Evolutionary conservation across 2,113 vertebrate species (phyloP), one percentile per base, ranked within the genome.

Genomic region (Triplophysa siluroides): DNA sequence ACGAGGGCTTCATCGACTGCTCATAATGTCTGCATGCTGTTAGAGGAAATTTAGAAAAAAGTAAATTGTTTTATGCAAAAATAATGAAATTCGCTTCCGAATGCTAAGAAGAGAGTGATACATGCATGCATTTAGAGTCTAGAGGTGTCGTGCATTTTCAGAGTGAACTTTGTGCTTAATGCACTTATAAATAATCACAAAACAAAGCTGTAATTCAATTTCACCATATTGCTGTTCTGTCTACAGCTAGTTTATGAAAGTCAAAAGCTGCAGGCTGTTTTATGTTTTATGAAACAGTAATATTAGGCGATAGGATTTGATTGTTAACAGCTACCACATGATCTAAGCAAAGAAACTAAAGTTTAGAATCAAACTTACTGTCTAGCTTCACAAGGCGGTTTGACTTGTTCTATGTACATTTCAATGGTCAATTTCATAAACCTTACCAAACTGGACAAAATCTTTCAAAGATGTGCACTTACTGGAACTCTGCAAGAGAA

Each of bases 1-100:
- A 87, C 80, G 85, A 83, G 89, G 83, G 92, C 93, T 93, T 93
- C 78, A 76, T 68, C 24, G 60, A 62, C 70, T 62, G 8, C 69
- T 66, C 69, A 41, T 80, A 72, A 83, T 65, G 66, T 71, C 71
- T 76, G 65, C 71, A 58, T 75, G 72, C 45, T 73, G 78, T 38
- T 80, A 65, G 47, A 45, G 29, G 10, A 81, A 71, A 66, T 54
- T 50, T 23, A 11, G 58, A 21, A 29, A 54, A 64, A 76, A 71
- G 29, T 56, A 65, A 52, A 52, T 71, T 47, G 63, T 23, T 75
- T 68, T 62, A 79, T 79, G 70, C 64, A 79, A 79, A 75, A 64
- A 54, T 67, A 63, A 82, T 50, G 33, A n/a, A 38, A 70, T 41
- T 68, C 52, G 24, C 45, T 23, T 63, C 58, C 72, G 26, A 60